Evolutionary conservation across 2,888 invertebrate species (phyloP).

Genomic region (Tetrapedia diversipes): DNA sequence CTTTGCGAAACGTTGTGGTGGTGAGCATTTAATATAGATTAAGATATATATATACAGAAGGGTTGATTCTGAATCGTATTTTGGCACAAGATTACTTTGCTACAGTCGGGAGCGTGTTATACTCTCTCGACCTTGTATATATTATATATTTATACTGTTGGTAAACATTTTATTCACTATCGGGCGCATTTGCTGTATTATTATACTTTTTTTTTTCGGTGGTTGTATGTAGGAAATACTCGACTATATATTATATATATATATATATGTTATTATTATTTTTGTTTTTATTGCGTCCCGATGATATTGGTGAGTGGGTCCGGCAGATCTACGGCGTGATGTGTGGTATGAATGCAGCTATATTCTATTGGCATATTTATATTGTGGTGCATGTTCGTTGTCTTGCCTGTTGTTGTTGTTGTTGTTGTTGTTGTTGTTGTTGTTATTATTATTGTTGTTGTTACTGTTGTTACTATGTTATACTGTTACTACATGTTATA

Average conservation of each 20-base stretch:
- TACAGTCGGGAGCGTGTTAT: constrained; percentile 51
- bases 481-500: constrained; percentile 13
- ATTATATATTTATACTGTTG: constrained; percentile 34
- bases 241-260: constrained; percentile 4
- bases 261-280: constrained; percentile 31
- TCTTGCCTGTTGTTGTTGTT: constrained; percentile 35
- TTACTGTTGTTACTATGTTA: constrained; percentile 23
- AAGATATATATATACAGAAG: constrained; percentile 48
- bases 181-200: constrained; percentile 47
- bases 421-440: constrained; percentile 25
- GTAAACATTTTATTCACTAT: constrained; percentile 26
- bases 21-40: constrained; percentile 71
- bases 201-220: constrained; percentile 31
- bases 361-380: constrained; percentile 60
- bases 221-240: constrained; percentile 40
- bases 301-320: constrained; percentile 73
- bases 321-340: constrained; percentile 80
- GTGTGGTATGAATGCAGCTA: constrained; percentile 61
- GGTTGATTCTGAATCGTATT: constrained; percentile 55
- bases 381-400: constrained; percentile 36
- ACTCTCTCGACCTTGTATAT: constrained; percentile 43
- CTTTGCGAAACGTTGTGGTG: constrained; percentile 78
- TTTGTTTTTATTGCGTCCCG: constrained; percentile 65
- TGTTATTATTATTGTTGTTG: constrained; percentile 1
- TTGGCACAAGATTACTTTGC: constrained; percentile 32